phyloP scores from a whole-genome alignment of 2,888 invertebrate genomes.

The Sinhomidia bicolor region DNA sequence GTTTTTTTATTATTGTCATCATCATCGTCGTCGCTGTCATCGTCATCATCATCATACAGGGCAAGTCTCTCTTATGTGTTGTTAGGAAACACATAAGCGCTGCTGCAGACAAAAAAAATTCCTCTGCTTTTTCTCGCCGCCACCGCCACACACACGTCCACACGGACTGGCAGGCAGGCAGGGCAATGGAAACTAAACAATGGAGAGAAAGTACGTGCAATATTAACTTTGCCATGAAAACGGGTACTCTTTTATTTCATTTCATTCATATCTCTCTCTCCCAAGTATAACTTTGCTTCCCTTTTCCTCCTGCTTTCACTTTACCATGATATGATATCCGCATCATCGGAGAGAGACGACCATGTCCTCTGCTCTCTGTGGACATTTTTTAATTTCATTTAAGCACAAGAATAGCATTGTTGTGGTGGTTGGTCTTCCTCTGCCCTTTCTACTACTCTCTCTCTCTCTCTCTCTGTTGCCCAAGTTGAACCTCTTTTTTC shows the following conservation, averaged over 20 bases:
- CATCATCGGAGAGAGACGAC: background rate
- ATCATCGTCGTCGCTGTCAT: background rate
- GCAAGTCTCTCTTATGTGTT: too few species aligned
- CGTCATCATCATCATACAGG: background rate
- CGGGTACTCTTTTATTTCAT: constrained; percentile 1
- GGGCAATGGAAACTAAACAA: background rate
- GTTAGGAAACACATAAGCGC: background rate
- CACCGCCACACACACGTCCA: background rate
- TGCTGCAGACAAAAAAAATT: background rate
- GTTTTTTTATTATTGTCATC: background rate
- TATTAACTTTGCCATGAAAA: constrained; percentile 11
- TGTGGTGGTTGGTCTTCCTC: background rate
- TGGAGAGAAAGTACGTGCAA: background rate
- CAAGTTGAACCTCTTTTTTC: too few species aligned
- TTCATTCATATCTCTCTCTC: background rate
- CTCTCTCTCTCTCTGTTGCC: background rate
- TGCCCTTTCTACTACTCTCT: background rate
- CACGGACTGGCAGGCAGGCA: too few species aligned
- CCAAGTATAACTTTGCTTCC: too few species aligned
- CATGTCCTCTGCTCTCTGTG: background rate
- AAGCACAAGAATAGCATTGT: background rate
- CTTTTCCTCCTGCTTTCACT: background rate
- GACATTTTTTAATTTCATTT: background rate
- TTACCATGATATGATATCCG: too few species aligned
- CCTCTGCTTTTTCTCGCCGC: background rate